Conservation (phyloP, 2,797 vertebrate species). For the Yasuhikotakia modesta region DNA sequence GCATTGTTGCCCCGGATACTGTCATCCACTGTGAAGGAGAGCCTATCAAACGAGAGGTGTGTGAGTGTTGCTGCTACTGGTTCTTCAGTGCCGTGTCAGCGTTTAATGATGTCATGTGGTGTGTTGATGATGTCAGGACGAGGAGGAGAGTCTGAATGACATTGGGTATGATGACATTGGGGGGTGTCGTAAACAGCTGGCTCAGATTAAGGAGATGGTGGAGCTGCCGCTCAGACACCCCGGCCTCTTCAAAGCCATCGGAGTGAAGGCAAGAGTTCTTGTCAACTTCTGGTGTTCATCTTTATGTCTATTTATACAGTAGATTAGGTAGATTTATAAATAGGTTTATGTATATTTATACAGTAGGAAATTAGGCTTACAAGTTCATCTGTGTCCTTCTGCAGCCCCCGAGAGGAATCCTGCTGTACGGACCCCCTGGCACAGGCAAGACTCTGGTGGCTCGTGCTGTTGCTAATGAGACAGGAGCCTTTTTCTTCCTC, state of each 20-base stretch:
- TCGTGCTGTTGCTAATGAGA: slow-evolving; percentile 80
- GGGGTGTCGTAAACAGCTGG: slow-evolving; percentile 69
- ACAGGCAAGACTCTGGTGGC: slow-evolving; percentile 81
- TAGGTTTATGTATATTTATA: not conserved
- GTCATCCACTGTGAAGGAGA: slow-evolving; percentile 70
- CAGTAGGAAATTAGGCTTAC: too few relatives aligned
- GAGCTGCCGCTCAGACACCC: slow-evolving; percentile 70
- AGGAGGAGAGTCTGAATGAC: slow-evolving; percentile 70
- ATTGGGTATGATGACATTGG: slow-evolving; percentile 72
- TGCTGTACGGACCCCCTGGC: slow-evolving; percentile 78
- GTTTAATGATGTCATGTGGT: not conserved
- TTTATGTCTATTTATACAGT: not conserved
- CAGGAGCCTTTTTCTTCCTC: slow-evolving; percentile 80
- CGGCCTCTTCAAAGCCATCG: slow-evolving; percentile 70
- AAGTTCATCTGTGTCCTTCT: too few relatives aligned
- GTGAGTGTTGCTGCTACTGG: not conserved
- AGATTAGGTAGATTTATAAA: too few relatives aligned
- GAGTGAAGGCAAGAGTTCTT: slow-evolving; percentile 64
- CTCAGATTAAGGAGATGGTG: slow-evolving; percentile 74
- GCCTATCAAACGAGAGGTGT: slow-evolving; percentile 70
- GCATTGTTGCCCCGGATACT: slow-evolving; percentile 71
- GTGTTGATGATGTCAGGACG: slow-evolving; percentile 57
- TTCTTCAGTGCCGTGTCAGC: not conserved
- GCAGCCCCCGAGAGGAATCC: slow-evolving; percentile 78
- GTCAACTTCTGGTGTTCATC: not conserved